These are phyloP conservation scores for Anastatus disparis DNA, from an alignment of 1,140 invertebrate genomes.

Conservation along the genomic window DNA sequence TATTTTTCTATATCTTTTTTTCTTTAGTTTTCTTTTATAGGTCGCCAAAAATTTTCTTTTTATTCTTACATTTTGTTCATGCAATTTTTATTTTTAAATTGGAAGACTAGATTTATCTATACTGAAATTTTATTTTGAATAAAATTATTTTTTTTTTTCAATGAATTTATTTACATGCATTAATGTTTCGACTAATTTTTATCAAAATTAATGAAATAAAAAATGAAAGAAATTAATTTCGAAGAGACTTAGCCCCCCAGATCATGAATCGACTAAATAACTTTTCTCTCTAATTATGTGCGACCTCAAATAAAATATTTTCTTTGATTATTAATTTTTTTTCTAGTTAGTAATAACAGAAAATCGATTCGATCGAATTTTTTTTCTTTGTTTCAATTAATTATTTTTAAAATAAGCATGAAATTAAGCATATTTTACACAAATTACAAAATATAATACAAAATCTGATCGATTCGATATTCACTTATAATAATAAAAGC, in stretches of 20 bases:
- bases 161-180: too few species aligned
- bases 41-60: background rate
- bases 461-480: slow-evolving; percentile 20
- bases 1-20: slow-evolving; percentile 41
- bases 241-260: slow-evolving; percentile 11
- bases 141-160: too few species aligned
- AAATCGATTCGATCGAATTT: slow-evolving; percentile 19
- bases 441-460: too few species aligned
- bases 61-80: background rate
- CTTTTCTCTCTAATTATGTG: too few species aligned
- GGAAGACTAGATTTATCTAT: background rate
- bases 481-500: background rate
- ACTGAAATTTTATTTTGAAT: background rate
- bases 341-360: slow-evolving; percentile 19
- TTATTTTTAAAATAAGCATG: slow-evolving; percentile 2
- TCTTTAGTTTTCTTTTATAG: background rate
- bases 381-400: background rate
- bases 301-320: too few species aligned
- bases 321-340: background rate
- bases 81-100: background rate
- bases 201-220: background rate
- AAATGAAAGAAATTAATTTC: background rate
- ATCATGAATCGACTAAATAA: background rate
- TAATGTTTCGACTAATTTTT: background rate
- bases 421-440: too few species aligned